Evolutionary conservation across 2,797 vertebrate genomes (phyloP).

Genomic region (Scarus forsteni): DNA sequence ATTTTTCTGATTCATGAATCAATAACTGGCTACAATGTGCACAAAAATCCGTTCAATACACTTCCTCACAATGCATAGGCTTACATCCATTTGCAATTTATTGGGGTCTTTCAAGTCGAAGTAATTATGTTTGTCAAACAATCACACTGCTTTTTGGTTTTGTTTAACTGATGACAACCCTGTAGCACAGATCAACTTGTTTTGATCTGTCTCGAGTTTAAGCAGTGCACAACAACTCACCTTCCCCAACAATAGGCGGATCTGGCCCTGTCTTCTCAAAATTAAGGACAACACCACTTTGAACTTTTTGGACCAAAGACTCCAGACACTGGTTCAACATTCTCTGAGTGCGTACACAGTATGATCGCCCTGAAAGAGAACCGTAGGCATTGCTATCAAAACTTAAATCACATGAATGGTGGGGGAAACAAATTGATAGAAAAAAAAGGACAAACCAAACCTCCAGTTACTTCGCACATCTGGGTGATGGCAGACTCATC

Average conservation of each 20-base stretch:
- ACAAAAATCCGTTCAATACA: no score
- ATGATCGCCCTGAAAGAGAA: constrained; percentile 88
- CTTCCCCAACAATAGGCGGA: constrained; percentile 89
- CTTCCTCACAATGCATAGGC: no score
- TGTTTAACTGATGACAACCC: no score
- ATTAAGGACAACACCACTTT: constrained; percentile 96
- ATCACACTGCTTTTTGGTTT: no score
- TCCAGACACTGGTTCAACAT: constrained; percentile 98
- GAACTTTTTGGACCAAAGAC: constrained; percentile 96
- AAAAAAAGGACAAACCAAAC: constrained; percentile 73
- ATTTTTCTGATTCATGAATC: no score
- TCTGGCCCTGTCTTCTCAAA: constrained; percentile 98
- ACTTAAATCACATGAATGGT: background rate
- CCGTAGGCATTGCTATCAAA: background rate
- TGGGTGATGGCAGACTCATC: constrained; percentile 98
- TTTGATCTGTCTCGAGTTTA: background rate
- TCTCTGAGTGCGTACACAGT: constrained; percentile 95
- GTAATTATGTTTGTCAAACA: no score
- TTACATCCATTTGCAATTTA: no score
- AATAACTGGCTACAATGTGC: no score
- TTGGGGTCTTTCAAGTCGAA: no score
- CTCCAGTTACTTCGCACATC: constrained; percentile 99
- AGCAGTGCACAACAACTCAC: constrained; percentile 67
- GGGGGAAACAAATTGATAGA: background rate
- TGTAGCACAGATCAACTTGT: no score